phyloP scores from a whole-genome alignment of 2,888 invertebrate genomes.

The Stenolophus ochropezus region DNA sequence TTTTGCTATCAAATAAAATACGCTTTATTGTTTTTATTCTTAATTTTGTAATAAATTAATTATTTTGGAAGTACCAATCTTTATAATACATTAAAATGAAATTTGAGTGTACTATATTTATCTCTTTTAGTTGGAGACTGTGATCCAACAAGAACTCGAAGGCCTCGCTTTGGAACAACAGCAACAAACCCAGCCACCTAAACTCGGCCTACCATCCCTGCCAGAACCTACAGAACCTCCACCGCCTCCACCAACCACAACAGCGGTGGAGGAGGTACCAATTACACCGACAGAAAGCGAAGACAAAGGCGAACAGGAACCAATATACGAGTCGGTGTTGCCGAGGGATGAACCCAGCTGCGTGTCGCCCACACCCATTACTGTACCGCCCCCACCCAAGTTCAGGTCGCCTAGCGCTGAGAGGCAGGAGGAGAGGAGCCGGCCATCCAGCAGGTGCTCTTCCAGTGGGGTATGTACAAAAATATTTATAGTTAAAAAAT shows the following conservation, averaged over 20 bases:
- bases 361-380: slow-evolving; percentile 73
- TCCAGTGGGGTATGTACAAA: slow-evolving; percentile 74
- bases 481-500: no score
- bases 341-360: slow-evolving; percentile 78
- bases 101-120: neutral
- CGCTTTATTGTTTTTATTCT: no score
- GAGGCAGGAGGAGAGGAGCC: slow-evolving; percentile 71
- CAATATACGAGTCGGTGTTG: slow-evolving; percentile 90
- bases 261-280: slow-evolving; percentile 75
- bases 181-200: slow-evolving; percentile 70
- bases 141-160: slow-evolving; percentile 79
- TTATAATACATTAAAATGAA: no score
- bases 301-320: slow-evolving; percentile 75
- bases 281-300: slow-evolving; percentile 61
- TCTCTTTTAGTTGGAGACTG: slow-evolving; percentile 76
- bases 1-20: no score
- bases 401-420: slow-evolving; percentile 70
- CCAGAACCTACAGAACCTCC: slow-evolving; percentile 87
- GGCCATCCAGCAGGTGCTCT: slow-evolving; percentile 74
- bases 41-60: no score
- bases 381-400: slow-evolving; percentile 73
- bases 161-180: slow-evolving; percentile 73
- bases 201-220: slow-evolving; percentile 78
- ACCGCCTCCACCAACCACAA: slow-evolving; percentile 78
- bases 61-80: no score